Evolutionary conservation across 2,888 invertebrate genomes (phyloP).

Genomic region (Melitaea athalia): DNA sequence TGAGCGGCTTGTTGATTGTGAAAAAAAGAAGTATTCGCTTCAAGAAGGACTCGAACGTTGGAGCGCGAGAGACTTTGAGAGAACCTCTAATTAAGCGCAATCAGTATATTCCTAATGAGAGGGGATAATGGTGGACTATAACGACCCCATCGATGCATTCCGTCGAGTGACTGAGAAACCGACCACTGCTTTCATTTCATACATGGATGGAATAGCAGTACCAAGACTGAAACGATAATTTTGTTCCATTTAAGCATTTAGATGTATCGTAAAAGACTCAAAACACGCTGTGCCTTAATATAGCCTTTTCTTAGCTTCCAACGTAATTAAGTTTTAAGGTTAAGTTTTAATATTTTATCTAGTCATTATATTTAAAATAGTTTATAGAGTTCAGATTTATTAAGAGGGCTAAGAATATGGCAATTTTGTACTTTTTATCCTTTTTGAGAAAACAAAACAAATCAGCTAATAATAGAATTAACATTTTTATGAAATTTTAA

Average conservation of each 20-base stretch:
- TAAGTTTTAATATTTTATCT: constrained; percentile 69
- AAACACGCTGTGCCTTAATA: constrained; percentile 76
- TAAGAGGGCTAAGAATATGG: constrained; percentile 31
- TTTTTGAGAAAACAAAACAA: constrained; percentile 4
- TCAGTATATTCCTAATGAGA: constrained; percentile 82
- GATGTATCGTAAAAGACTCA: constrained; percentile 64
- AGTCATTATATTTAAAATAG: constrained; percentile 71
- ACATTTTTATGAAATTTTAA: constrained; percentile 9
- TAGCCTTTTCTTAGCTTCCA: constrained; percentile 69
- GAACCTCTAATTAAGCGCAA: constrained; percentile 81
- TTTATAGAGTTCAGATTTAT: constrained; percentile 43
- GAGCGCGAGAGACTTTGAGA: constrained; percentile 71
- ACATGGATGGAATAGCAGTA: constrained; percentile 67
- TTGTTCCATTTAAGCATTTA: constrained; percentile 75
- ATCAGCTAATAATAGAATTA: background rate
- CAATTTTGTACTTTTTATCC: constrained; percentile 18
- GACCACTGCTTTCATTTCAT: constrained; percentile 71
- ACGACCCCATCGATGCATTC: constrained; percentile 80
- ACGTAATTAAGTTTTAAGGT: constrained; percentile 55
- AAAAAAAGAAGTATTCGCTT: constrained; percentile 77
- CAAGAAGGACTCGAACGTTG: constrained; percentile 65
- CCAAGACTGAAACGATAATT: constrained; percentile 75
- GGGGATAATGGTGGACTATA: constrained; percentile 79
- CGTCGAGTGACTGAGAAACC: constrained; percentile 65
- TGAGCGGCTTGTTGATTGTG: constrained; percentile 77